Percentiles rank a stretch among this genome's conserved stretches.
Conservation (phyloP, 1,140 invertebrate species). For the Nylanderia fulva region DNA sequence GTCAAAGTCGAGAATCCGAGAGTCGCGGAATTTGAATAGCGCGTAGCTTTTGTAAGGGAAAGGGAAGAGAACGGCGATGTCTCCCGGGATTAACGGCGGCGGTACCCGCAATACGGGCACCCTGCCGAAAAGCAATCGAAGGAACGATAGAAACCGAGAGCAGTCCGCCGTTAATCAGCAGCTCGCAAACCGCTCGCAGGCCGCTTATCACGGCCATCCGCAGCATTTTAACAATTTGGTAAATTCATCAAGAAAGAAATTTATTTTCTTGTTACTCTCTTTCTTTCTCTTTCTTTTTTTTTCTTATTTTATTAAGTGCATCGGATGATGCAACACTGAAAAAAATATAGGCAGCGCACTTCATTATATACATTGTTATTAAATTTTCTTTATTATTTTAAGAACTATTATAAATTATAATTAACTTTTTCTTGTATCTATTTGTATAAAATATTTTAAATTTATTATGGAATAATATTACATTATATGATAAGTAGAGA, state of each 20-base stretch:
- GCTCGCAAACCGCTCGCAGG: slow-evolving; percentile 61
- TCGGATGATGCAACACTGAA: background rate
- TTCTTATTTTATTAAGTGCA: background rate
- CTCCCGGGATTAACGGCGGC: slow-evolving; percentile 80
- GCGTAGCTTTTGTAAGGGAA: slow-evolving; percentile 18
- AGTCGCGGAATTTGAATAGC: background rate
- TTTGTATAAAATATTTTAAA: background rate
- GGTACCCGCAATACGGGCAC: slow-evolving; percentile 80
- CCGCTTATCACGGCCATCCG: slow-evolving; percentile 63
- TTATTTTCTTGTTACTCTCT: background rate
- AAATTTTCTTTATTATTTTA: background rate
- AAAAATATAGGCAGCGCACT: background rate
- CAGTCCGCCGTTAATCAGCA: slow-evolving; percentile 74
- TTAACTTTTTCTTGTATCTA: background rate
- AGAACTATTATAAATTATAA: background rate
- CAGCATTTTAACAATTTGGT: slow-evolving; percentile 82
- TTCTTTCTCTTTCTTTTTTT: background rate
- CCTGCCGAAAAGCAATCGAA: slow-evolving; percentile 81
- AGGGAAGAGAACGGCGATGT: slow-evolving; percentile 72
- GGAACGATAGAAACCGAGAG: slow-evolving; percentile 80
- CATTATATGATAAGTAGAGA: too few relatives aligned
- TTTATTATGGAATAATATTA: too few relatives aligned
- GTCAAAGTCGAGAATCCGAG: background rate
- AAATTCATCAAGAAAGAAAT: slow-evolving; percentile 51
- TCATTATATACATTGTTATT: background rate